phyloP scores from a whole-genome alignment of 1,140 invertebrate species.

The Drosophila leontia region DNA sequence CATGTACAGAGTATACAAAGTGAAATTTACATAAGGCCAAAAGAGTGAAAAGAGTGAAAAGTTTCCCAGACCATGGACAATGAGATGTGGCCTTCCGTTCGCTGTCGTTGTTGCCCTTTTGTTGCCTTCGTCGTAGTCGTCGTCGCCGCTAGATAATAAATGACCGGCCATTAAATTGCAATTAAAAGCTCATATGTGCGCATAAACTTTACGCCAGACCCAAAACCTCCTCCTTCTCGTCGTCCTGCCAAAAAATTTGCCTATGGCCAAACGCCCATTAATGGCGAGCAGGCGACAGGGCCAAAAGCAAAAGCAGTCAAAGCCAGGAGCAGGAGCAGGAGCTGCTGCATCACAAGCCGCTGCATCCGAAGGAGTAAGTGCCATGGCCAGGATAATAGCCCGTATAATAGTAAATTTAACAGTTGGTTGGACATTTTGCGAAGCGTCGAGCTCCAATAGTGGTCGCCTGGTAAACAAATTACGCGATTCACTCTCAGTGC shows the following conservation, averaged over 20 bases:
- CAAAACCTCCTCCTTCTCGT: constrained; percentile 13
- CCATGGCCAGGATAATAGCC: constrained; percentile 71
- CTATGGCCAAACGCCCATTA: constrained; percentile 66
- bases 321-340: constrained; percentile 11
- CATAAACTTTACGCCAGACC: constrained; percentile 74
- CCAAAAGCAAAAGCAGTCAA: constrained; percentile 30
- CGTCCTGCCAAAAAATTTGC: constrained; percentile 57
- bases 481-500: constrained; percentile 44
- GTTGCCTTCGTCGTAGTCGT: constrained; percentile 41
- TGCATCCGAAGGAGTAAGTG: constrained; percentile 45
- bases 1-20: constrained; percentile 9
- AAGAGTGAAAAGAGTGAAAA: constrained; percentile 53
- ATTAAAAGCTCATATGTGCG: constrained; percentile 85
- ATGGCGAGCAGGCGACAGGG: constrained; percentile 44
- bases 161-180: constrained; percentile 84
- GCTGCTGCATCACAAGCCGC: constrained; percentile 29
- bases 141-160: constrained; percentile 83
- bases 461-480: constrained; percentile 74
- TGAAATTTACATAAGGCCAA: constrained; percentile 45
- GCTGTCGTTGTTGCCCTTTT: constrained; percentile 43
- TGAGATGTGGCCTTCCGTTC: constrained; percentile 51
- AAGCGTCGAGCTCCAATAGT: constrained; percentile 65
- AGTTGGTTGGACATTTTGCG: constrained; percentile 72
- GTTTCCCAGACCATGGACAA: constrained; percentile 51
- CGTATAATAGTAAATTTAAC: constrained; percentile 83